A percentile compares a stretch with the other conserved stretches of the same genome.
phyloP scores from a whole-genome alignment of 53 echinoderm and acorn worm genomes.

The Echinometra lucunter region DNA sequence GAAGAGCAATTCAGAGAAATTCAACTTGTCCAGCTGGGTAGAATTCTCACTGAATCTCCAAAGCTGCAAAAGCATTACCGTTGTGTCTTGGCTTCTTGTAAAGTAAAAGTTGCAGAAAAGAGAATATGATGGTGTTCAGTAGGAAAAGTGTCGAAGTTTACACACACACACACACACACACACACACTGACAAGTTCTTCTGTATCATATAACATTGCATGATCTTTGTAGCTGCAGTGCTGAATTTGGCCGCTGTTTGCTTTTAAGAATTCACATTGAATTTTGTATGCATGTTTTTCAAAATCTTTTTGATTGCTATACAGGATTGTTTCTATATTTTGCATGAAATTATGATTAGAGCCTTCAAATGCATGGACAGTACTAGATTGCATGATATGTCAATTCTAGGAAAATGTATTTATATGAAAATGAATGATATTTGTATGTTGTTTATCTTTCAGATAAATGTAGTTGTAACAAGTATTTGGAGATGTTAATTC shows the following conservation, averaged over 20 bases:
- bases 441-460: not conserved
- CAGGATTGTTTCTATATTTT: not conserved
- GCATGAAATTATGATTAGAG: not conserved
- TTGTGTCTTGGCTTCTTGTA: not conserved
- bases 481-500: not conserved
- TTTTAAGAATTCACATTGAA: not conserved
- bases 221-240: not conserved
- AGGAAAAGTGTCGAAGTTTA: not conserved
- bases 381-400: constrained; percentile 8
- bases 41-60: not conserved
- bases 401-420: not conserved
- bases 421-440: not conserved
- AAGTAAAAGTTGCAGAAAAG: not conserved
- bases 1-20: not conserved
- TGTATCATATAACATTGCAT: not conserved
- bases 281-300: not conserved
- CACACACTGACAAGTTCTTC: not conserved
- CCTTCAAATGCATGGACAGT: constrained; percentile 17
- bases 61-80: not conserved
- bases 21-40: not conserved
- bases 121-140: not conserved
- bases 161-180: not conserved
- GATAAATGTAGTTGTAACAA: not conserved
- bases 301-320: not conserved
- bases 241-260: not conserved